Evolutionary conservation across 2,113 vertebrate genomes (phyloP), one percentile per base, ranked within the genome.

Genomic region (Cavia aperea): DNA sequence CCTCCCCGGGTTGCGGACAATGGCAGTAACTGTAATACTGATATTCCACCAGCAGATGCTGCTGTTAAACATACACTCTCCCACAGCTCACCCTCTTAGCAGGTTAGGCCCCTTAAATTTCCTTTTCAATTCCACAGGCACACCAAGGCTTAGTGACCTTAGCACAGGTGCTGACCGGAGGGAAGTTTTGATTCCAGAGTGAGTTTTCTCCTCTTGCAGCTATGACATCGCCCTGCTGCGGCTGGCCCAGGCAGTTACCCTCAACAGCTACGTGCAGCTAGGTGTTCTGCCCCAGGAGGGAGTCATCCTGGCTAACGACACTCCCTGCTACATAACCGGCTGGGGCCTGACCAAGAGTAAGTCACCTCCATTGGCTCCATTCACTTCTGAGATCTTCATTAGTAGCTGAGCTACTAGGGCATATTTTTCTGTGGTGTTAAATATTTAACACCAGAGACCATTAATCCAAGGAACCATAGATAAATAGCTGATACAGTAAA

Each of bases 261-360:
- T 99, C 46, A 99, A 98, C 98, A 96, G 7, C 93, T 92, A 98
- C 0, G 98, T 99, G 93, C 95, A 99, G 97, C 97, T 99, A 87
- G 98, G 92, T 0, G 56, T 73, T 24, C 97, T 99, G 96, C 98
- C 99, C 56, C 68, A n/a, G 51, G 68, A 92, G 1, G 98, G 97
- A 6, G 93, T 97, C 95, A 60, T 98, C 95, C 98, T 99, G 97
- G 9, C 98, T 95, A 95, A 99, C 97, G 96, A 98, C 95, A 97
- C 98, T 95, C 63, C 94, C 96, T 99, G 99, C 96, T 98, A 98
- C 97, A 98, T 99, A 97, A 97, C 96, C 0, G 99, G 99, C 97
- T 99, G 99, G 99, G 99, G 99, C 65, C 96, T 33, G 83, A 99
- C 98, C 93, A 93, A 84, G 95, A 98, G 99, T 99, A 96, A 98